Evolutionary conservation across 2,888 invertebrate genomes (phyloP), one percentile per base, ranked within the genome.

Genomic region (Agriopis leucophaearia): DNA sequence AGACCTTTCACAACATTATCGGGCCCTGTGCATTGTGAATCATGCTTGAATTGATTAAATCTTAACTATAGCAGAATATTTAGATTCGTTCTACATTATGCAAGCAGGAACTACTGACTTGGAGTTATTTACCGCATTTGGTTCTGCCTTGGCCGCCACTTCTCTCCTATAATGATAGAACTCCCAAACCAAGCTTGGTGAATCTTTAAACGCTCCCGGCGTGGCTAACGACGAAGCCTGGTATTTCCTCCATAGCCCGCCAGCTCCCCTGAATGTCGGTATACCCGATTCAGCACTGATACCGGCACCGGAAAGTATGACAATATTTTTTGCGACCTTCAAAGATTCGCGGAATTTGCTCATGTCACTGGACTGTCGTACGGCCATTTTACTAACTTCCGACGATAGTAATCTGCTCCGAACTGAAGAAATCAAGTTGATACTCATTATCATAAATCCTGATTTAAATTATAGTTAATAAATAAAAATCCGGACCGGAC

Each of bases 181-280:
- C 86, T 98, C 97, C 98, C 98, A 98, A 38, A 98, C 98, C 38
- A 98, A 90, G 36, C 96, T 96, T 0, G 98, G 97, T 81, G 96
- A 96, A 6, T 92, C 89, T 63, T 85, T 87, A 84, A 98, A 98
- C 0, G 97, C 97, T 78, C 94, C 92, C 35, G 96, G 96, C 13
- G 96, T 96, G 0, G 96, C 96, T 55, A 97, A 87, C 73, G 94
- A 90, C 48, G 95, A 94, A 0, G 97, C 96, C 73, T 95, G 94
- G 86, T 97, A 96, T 76, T 95, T 96, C 77, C 97, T 95, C 98
- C 98, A 98, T 69, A 95, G 95, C 0, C 97, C 97, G 15, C 97
- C 97, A 16, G 96, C 94, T 13, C 98, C 97, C 71, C 98, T 92
- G 87, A 98, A 98, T 7, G 98, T 97, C 9, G 98, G 98, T 73